Evolutionary conservation across 2,113 vertebrate genomes (phyloP), one percentile per base, ranked within the genome.

Genomic region (Callorhinus ursinus): DNA sequence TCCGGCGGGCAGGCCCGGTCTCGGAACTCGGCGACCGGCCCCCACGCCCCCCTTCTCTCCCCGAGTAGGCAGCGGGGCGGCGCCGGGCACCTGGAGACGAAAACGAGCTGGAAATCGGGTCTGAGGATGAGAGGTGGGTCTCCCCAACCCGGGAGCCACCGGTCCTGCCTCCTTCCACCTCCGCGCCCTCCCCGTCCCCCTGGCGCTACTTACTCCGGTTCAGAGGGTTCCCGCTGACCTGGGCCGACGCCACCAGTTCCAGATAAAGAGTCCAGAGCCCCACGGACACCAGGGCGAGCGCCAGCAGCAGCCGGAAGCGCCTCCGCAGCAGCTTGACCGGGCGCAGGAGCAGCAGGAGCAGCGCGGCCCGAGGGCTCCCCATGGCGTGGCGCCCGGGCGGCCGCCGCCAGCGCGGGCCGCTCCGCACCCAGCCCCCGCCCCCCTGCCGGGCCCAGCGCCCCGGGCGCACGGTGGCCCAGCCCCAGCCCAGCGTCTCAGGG

Each of bases 261-360:
- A 99, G 96, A 96, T 98, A 99, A 1, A 98, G 98, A 22, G 98
- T 98, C 98, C 98, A 98, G 85, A 99, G 97, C 95, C 97, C 98
- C 96, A 98, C 92, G 8, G 97, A 97, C 76, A 98, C 92, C 67
- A 97, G 87, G 12, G 97, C 98, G 49, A 98, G 84, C 39, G 95
- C 93, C 90, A 99, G 97, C 88, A 98, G 89, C 94, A 98, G 98
- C 97, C 98, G 94, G 92, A 98, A 98, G 96, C 98, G 97, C 91
- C 98, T 98, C 85, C 98, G 97, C 97, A 98, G 96, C 97, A 98
- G 96, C 97, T 95, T 92, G 96, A 97, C 90, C 83, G 98, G 98
- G 96, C 98, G 98, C 96, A 95, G 79, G 84, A 97, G 81, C 72
- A 86, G 95, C 94, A 79, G 93, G 4, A 85, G 96, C 86, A 92